Evolutionary conservation across 2,888 invertebrate genomes (phyloP), one percentile per base, ranked within the genome.

Genomic region (Marronus borbonicus): DNA sequence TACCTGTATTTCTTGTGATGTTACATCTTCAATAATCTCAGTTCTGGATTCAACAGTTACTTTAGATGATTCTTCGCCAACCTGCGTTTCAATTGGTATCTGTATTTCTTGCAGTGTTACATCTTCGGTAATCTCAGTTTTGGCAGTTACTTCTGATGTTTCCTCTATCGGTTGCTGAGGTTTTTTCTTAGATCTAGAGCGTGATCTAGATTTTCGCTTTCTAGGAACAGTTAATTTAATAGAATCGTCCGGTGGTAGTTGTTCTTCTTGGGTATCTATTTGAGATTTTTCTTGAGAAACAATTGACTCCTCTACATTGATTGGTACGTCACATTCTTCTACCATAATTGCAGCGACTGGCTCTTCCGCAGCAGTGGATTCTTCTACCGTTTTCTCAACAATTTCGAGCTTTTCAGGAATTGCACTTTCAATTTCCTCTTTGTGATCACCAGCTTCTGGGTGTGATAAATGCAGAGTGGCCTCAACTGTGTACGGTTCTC

Each of bases 151-250:
- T n/a, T 52, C 72, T 1, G 58, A 4, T 3, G 14, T 17, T 49
- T 52, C 55, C 49, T 75, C 64, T 52, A 65, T 17, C 0, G 17
- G 7, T 39, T 62, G 14, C 28, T 62, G 44, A 1, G 28, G 24
- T 28, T 76, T 68, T 44, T 76, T 78, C 55, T 72, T 72, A 20
- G 64, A 39, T 39, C 72, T 64, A 39, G 77, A 78, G 12, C 72
- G 36, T 20, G 72, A 64, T 64, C 77, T 72, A 36, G 65, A 64
- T 55, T 65, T 72, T 0, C 69, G 62, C 39, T 66, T 64, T 36
- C 68, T 62, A 14, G 77, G 69, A 10, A 70, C 66, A 8, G 64
- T 39, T 12, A 76, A 39, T 7, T 10, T 60, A 31, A 10, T 44
- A 28, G 12, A 17, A 7, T 60, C 60, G 2, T 60, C 44, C 12